These are phyloP conservation scores for Sinocyclocheilus grahami DNA, from an alignment of 2,113 vertebrate genomes.

Conservation along the genomic window DNA sequence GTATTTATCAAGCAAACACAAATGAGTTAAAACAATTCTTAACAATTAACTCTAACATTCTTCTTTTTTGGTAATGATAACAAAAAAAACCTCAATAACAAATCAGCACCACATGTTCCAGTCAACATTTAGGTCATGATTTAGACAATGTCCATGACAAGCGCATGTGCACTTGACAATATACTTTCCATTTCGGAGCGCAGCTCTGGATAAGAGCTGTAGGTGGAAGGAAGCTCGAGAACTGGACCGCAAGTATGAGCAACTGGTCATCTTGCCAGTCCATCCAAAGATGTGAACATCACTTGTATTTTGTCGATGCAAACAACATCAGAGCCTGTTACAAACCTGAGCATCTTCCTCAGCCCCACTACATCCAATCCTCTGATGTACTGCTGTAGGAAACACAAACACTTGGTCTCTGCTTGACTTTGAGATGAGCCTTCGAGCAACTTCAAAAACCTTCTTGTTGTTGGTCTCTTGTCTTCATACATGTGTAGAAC, in stretches of 20 bases:
- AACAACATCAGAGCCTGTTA: constrained; percentile 50
- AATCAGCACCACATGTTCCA: background rate
- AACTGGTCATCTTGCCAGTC: constrained; percentile 43
- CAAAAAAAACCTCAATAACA: background rate
- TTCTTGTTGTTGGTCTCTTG: constrained; percentile 51
- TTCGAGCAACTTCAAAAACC: constrained; percentile 48
- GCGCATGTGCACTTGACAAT: background rate
- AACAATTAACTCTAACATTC: background rate
- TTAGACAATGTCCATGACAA: constrained; percentile 15
- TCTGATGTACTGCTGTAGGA: constrained; percentile 57
- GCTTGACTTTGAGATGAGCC: constrained; percentile 48
- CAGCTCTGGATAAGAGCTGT: constrained; percentile 25
- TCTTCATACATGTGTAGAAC: constrained; percentile 45
- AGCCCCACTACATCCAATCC: constrained; percentile 48
- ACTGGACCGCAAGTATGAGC: constrained; percentile 48
- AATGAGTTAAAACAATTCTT: background rate
- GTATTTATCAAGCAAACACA: background rate
- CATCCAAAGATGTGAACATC: constrained; percentile 47
- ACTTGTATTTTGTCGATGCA: constrained; percentile 43
- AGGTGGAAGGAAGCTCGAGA: constrained; percentile 24
- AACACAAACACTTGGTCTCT: constrained; percentile 54
- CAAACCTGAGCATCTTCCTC: constrained; percentile 52
- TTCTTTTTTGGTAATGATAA: background rate
- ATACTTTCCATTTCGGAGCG: constrained; percentile 2
- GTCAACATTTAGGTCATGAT: background rate